phyloP scores from a whole-genome alignment of 2,113 vertebrate genomes.

The Lichenostomus cassidix region DNA sequence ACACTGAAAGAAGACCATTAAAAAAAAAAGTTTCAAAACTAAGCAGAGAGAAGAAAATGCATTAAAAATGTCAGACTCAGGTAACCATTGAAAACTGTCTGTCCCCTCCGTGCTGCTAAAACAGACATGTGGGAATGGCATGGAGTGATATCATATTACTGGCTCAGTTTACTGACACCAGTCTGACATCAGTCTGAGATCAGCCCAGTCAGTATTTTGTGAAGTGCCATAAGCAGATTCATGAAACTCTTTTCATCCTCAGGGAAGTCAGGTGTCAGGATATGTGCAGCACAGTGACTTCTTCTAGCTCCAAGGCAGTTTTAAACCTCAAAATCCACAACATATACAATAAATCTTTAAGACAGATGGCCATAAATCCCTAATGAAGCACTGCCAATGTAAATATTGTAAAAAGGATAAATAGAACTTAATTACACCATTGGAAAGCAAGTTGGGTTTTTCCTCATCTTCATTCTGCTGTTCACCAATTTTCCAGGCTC shows the following conservation, averaged over 20 bases:
- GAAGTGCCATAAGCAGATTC: neutral
- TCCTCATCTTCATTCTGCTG: neutral
- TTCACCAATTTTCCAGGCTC: neutral
- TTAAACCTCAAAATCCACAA: constrained; percentile 11
- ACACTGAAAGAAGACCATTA: rapidly evolving
- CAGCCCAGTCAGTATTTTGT: neutral
- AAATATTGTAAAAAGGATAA: constrained; percentile 52
- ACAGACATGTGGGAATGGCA: neutral
- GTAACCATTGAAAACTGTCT: neutral
- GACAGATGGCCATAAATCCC: constrained; percentile 51
- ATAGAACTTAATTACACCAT: constrained; percentile 9
- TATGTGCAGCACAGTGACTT: neutral
- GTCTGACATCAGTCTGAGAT: neutral
- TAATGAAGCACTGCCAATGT: constrained; percentile 17
- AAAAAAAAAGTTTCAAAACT: neutral
- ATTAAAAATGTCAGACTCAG: neutral
- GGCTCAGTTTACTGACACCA: neutral
- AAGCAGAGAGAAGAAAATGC: neutral
- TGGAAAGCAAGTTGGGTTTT: neutral
- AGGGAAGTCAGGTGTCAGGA: constrained; percentile 1
- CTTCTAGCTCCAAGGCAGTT: neutral
- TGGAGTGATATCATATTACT: neutral
- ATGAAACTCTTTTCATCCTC: neutral
- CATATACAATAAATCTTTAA: constrained; percentile 9
- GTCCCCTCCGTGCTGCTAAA: neutral